Percentiles rank a stretch among this genome's conserved stretches.
Evolutionary conservation across 2,888 invertebrate genomes (phyloP).

Genomic region (Itoplectis maculator): DNA sequence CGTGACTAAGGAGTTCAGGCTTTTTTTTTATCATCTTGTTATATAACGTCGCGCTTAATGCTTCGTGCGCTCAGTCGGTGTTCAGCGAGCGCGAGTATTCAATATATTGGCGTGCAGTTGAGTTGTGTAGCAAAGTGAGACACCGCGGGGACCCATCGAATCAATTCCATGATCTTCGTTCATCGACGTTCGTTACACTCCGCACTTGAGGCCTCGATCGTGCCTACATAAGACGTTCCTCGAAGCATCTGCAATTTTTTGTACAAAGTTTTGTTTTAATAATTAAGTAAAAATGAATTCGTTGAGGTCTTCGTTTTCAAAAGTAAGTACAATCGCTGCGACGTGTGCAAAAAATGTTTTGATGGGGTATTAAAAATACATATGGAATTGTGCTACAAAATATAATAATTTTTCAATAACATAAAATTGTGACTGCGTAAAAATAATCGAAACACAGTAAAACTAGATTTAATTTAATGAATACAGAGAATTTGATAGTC

Average conservation of each 20-base stretch:
- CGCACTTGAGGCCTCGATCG: neutral
- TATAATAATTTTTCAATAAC: neutral
- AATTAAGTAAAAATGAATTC: slow-evolving; percentile 54
- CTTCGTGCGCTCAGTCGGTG: slow-evolving; percentile 63
- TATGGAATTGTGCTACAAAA: neutral
- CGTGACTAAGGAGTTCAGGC: slow-evolving; percentile 18
- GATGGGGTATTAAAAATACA: neutral
- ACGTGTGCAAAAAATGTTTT: neutral
- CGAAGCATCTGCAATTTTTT: slow-evolving; percentile 10
- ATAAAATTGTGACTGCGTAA: neutral
- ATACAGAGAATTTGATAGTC: neutral
- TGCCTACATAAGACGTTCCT: neutral
- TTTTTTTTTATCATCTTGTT: slow-evolving; percentile 61
- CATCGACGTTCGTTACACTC: slow-evolving; percentile 14
- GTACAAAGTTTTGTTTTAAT: neutral
- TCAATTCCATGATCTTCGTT: slow-evolving; percentile 27
- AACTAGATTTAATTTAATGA: neutral
- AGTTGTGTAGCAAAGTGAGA: slow-evolving; percentile 37
- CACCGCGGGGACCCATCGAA: slow-evolving; percentile 9
- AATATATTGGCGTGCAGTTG: slow-evolving; percentile 41
- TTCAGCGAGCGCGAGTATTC: slow-evolving; percentile 45
- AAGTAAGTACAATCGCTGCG: slow-evolving; percentile 48
- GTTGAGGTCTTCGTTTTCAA: slow-evolving; percentile 51
- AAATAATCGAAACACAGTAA: neutral
- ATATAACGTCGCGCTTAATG: slow-evolving; percentile 68